Evolutionary conservation across 2,113 vertebrate species (phyloP), one percentile per base, ranked within the genome.

Genomic region (Atractosteus spatula): DNA sequence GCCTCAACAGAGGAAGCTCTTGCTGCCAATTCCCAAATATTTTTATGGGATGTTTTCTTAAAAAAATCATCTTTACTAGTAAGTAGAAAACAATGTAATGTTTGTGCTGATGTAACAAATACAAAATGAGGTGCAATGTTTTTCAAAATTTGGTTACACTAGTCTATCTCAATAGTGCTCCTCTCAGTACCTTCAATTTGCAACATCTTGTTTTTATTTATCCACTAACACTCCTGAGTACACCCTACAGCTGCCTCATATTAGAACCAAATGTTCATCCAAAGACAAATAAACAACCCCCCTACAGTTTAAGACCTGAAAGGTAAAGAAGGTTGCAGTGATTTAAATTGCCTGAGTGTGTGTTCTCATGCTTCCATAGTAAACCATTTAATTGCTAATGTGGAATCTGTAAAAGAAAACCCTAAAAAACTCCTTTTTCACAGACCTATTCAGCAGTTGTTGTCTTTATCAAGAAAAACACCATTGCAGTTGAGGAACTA

Each of bases 381-480:
- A 16, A 59, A 76, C 59, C 76, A 73, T 69, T 75, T 74, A 75
- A 84, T 78, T 81, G 74, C 66, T 11, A 4, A 8, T 59, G 76
- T 68, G 73, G 71, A 71, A 71, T 61, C 59, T 61, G 70, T 71
- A 63, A 79, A 82, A 76, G 57, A 77, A 73, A 62, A 71, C 73
- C 77, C 79, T 76, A 56, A 79, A 51, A 51, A 2, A 29, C 29
- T 29, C 29, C 29, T 29, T 29, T 29, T 29, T 29, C 29, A 29
- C 29, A 29, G 1, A 29, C 29, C 29, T 29, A 1, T 29, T 29
- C 29, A 29, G 29, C 29, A 29, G 29, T 29, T 29, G 29, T 29
- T 29, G 29, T 29, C 1, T 29, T 29, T 29, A 29, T 29, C 29
- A 29, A 29, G 29, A 29, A 29, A 29, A 29, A 29, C 29, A 29